Base-by-base conservation (phyloP, 2,888 invertebrate species). In the Ormyrus thymus region DNA sequence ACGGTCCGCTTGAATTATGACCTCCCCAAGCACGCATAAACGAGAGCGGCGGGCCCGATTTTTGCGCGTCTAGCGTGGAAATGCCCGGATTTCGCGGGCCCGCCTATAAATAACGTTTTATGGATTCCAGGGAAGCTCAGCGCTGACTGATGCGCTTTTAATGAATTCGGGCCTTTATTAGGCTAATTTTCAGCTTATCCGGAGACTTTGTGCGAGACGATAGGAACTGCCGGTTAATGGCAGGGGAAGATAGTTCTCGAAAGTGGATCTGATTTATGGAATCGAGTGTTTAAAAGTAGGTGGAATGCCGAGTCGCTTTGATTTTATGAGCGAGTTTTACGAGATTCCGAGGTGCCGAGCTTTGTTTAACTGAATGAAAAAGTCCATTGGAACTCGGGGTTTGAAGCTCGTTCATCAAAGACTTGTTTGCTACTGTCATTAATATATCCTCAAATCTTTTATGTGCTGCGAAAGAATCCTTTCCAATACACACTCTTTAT, bases 1-100 rank as follows among this genome's bases (percentile, higher is more conserved):
- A 88, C 86, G 86, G 82, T 86, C 87, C 85, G 86, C 84, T 83
- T 86, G 87, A 87, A 86, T 89, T 87, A 88, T 86, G 83, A 85
- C 86, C 87, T 86, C 45, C 62, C 61, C 29, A 1, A 55, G 7
- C 69, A 48, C 53, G 56, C 64, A 10, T 9, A 50, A 13, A 48
- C 10, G 59, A 61, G 15, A 53, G 46, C 29, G 29, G 29, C 29
- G 29, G 29, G 29, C 29, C 29, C 29, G 29, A 29, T 29, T 29
- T 29, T 29, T 29, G 29, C 29, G 29, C 29, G 29, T 46, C n/a
- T 50, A 65, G 15, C 43, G 65, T 65, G 64, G 56, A 65, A 56
- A 65, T 58, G 4, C 29, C 45, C n/a, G 58, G n/a, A 45, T 76
- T 62, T 70, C 11, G 46, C 50, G 9, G 46, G 55, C 56, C 53